Evolutionary conservation across 2,888 invertebrate species (phyloP).

Genomic region (Sympetrum striolatum): DNA sequence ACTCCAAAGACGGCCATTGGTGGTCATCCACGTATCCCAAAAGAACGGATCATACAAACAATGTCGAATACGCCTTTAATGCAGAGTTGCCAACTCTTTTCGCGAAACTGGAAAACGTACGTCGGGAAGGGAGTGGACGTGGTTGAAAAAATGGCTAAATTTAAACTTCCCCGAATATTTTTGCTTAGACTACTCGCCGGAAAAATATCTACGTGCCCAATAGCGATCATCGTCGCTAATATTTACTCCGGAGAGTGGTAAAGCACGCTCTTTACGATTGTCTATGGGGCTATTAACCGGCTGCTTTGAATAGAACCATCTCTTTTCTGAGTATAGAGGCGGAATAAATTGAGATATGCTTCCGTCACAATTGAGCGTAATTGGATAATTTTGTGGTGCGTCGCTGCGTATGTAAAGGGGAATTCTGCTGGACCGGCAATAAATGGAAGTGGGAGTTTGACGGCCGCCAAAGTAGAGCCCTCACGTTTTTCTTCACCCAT

Average conservation of each 20-base stretch:
- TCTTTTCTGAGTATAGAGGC: neutral
- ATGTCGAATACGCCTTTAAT: neutral
- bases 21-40: neutral
- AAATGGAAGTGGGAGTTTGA: too few relatives aligned
- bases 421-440: too few relatives aligned
- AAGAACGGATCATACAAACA: neutral
- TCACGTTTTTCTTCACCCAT: too few relatives aligned
- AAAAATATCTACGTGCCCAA: neutral
- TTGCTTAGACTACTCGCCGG: neutral
- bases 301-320: neutral
- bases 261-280: neutral
- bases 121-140: neutral
- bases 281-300: neutral
- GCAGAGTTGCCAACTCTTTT: neutral
- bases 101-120: neutral
- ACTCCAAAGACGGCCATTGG: neutral
- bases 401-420: neutral
- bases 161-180: neutral
- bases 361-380: neutral
- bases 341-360: neutral
- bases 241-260: neutral
- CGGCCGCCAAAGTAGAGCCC: too few relatives aligned
- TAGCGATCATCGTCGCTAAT: neutral
- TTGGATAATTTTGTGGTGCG: neutral
- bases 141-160: neutral